A percentile compares a stretch with the other conserved stretches of the same genome.
Conservation (phyloP, 2,797 vertebrate genomes). For the Pachyuromys duprasi region DNA sequence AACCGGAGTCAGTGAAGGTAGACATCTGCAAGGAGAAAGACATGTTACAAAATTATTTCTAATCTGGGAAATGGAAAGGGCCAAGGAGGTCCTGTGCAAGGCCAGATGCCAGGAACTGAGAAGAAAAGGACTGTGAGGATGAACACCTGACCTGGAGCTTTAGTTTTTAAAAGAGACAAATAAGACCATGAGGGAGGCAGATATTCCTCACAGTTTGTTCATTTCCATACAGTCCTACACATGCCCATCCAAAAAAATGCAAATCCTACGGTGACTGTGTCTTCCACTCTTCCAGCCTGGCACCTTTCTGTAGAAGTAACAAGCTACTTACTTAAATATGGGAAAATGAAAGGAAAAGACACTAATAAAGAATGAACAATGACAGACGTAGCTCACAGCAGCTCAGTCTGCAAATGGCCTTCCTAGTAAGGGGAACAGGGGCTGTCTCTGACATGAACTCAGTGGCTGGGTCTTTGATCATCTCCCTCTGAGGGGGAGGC, state of each 20-base stretch:
- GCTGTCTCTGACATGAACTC: no score
- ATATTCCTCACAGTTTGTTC: not conserved
- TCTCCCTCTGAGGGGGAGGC: no score
- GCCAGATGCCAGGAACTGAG: not conserved
- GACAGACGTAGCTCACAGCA: no score
- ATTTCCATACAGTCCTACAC: no score
- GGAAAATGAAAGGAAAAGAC: not conserved
- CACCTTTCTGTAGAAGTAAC: not conserved
- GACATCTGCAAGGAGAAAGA: not conserved
- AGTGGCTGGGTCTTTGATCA: no score
- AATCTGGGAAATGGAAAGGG: not conserved
- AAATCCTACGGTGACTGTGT: not conserved
- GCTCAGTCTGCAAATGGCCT: no score
- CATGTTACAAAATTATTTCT: not conserved
- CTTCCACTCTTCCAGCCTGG: not conserved
- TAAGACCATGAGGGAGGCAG: not conserved
- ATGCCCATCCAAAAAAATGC: not conserved
- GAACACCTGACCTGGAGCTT: not conserved
- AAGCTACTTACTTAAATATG: not conserved
- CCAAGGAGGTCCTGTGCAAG: not conserved
- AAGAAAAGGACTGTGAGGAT: not conserved
- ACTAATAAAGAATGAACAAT: not conserved
- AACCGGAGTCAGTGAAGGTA: not conserved
- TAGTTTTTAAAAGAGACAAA: constrained; percentile 24
- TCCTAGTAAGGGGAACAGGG: no score